These are phyloP conservation scores for Gortyna flavago DNA, from an alignment of 2,888 invertebrate genomes.

Conservation along the genomic window DNA sequence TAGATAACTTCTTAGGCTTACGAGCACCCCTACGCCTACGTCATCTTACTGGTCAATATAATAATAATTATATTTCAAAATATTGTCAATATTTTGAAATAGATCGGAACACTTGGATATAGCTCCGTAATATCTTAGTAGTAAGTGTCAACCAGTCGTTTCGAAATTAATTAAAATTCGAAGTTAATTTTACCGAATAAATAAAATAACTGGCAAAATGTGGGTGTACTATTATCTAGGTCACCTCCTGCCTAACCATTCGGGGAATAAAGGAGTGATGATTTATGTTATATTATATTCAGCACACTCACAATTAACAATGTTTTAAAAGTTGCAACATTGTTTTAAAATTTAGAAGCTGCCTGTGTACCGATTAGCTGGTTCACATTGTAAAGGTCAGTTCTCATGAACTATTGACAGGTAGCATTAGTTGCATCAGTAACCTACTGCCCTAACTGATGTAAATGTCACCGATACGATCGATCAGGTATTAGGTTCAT, in stretches of 20 bases:
- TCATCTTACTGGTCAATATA: no score
- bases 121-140: no score
- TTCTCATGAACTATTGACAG: conserved; percentile 24
- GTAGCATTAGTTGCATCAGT: conserved; percentile 16
- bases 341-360: not conserved
- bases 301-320: not conserved
- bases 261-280: not conserved
- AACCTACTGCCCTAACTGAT: conserved; percentile 30
- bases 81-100: no score
- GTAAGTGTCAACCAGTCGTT: no score
- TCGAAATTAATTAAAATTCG: no score
- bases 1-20: no score
- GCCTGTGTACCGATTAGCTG: not conserved
- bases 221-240: not conserved
- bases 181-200: no score
- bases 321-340: not conserved
- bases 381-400: conserved; percentile 35
- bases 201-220: no score
- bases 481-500: not conserved
- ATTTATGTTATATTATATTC: not conserved
- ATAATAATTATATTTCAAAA: no score
- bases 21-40: no score
- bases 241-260: not conserved
- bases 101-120: no score
- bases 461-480: conserved; percentile 41